These are phyloP conservation scores for Potorous gilbertii DNA, from an alignment of 2,797 vertebrate species.

Conservation along the genomic window DNA sequence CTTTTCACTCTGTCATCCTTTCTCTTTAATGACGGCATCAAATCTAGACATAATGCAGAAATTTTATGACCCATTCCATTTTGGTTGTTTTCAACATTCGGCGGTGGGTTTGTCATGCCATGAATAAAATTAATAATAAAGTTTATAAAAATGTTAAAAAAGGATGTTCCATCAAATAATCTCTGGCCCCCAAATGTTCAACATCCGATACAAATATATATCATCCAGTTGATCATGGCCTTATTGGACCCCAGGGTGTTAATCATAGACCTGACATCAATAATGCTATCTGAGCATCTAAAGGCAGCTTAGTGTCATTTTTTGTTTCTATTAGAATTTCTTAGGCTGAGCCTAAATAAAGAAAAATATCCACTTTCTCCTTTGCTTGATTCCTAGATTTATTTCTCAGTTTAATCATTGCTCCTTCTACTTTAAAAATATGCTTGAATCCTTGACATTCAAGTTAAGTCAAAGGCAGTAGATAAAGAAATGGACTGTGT, in stretches of 20 bases:
- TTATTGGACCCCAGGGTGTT: constrained; percentile 60
- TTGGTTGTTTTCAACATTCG: constrained; percentile 38
- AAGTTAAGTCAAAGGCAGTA: background rate
- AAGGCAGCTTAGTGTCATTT: constrained; percentile 73
- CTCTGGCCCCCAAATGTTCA: accelerated
- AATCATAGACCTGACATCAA: constrained; percentile 55
- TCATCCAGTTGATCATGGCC: constrained; percentile 70
- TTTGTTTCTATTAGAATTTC: constrained; percentile 70
- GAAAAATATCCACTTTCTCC: constrained; percentile 71
- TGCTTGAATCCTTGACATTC: background rate
- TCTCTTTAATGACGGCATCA: constrained; percentile 76
- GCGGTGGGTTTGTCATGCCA: constrained; percentile 24
- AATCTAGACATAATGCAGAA: constrained; percentile 61
- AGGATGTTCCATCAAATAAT: background rate
- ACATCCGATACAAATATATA: accelerated
- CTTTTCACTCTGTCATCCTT: constrained; percentile 80
- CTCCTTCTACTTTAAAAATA: background rate
- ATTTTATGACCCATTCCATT: constrained; percentile 78
- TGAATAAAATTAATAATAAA: constrained; percentile 46
- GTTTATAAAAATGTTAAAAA: constrained; percentile 33
- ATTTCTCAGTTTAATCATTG: background rate
- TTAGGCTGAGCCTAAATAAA: constrained; percentile 66
- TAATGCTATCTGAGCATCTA: constrained; percentile 69
- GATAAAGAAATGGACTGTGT: background rate
- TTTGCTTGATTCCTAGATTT: background rate